Percentiles rank a stretch among this genome's conserved stretches.
Evolutionary conservation across 2,113 vertebrate genomes (phyloP).

Genomic region (cattle (Bos taurus)): ARS-UCD2.0 NC_037335.1:107683501-107684000

Average conservation of each 20-base stretch:
- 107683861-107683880: conserved; percentile 66
- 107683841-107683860: conserved; percentile 60
- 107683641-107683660: background rate
- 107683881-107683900: background rate
- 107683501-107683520: background rate
- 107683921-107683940: conserved; percentile 56
- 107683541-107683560: background rate
- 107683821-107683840: conserved; percentile 56
- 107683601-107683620: conserved; percentile 6
- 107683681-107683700: conserved; percentile 53
- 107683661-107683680: conserved; percentile 37
- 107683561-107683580: background rate
- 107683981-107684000: conserved; percentile 22
- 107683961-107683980: conserved; percentile 52
- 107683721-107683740: conserved; percentile 11
- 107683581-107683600: background rate
- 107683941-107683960: conserved; percentile 57
- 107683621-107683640: conserved; percentile 33
- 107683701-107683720: conserved; percentile 38
- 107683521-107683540: background rate
- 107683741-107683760: conserved; percentile 55
- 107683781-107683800: conserved; percentile 36
- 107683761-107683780: conserved; percentile 23
- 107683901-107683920: background rate
- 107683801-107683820: conserved; percentile 66